A percentile compares a stretch with the other conserved stretches of the same genome.
These are phyloP conservation scores for Coptodon rendalli DNA, from an alignment of 2,113 vertebrate species.

Conservation along the genomic window DNA sequence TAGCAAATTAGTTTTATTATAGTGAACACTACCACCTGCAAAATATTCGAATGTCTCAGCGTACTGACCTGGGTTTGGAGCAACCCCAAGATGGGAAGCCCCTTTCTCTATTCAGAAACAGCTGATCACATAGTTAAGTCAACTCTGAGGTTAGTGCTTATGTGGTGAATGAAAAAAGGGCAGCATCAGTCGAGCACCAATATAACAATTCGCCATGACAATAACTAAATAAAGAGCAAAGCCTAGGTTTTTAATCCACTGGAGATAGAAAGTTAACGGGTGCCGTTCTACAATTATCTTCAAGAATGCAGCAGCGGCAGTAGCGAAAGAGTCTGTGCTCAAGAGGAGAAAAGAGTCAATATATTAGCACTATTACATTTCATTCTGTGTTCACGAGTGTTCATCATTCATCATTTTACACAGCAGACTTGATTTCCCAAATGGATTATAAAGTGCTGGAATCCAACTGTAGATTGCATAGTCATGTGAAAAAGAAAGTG, in stretches of 20 bases:
- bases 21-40: background rate
- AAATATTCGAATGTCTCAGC: background rate
- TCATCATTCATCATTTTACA: background rate
- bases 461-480: background rate
- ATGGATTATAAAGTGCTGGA: background rate
- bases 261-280: background rate
- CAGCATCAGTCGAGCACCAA: background rate
- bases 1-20: background rate
- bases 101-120: background rate
- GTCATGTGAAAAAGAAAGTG: background rate
- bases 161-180: background rate
- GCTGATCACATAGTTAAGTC: background rate
- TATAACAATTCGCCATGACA: background rate
- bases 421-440: background rate
- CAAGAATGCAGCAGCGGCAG: background rate
- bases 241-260: background rate
- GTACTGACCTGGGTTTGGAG: background rate
- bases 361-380: background rate
- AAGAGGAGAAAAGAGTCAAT: background rate
- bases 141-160: background rate
- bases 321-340: background rate
- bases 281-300: accelerated
- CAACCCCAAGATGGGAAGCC: accelerated
- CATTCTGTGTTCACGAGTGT: background rate
- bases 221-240: background rate